A percentile compares a stretch with the other conserved stretches of the same genome.
phyloP scores from a whole-genome alignment of 35 echinoderm and acorn worm species.

The Amphiura filiformis region DNA sequence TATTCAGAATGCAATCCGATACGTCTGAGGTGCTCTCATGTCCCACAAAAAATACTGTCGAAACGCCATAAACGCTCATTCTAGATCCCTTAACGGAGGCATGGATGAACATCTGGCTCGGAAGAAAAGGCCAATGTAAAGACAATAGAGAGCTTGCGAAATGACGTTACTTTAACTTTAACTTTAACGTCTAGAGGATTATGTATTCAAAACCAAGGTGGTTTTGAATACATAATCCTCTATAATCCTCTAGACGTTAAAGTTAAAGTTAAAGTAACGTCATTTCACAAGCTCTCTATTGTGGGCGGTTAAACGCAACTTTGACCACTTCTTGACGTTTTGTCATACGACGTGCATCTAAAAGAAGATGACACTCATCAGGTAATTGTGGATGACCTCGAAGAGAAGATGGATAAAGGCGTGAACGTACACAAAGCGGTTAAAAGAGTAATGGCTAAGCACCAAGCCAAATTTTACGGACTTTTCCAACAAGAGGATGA shows the following conservation, averaged over 20 bases:
- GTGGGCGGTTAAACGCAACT: slow-evolving; percentile 6
- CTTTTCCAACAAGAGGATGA: slow-evolving; percentile 1
- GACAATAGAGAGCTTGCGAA: too few species aligned
- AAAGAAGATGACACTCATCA: neutral
- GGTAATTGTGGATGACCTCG: neutral
- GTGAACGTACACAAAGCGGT: neutral
- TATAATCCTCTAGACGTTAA: too few species aligned
- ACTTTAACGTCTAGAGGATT: too few species aligned
- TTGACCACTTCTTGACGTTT: neutral
- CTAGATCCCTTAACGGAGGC: neutral
- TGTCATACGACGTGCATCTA: neutral
- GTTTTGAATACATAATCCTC: too few species aligned
- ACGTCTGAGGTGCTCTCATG: too few species aligned
- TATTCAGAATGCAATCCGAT: too few species aligned
- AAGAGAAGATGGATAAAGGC: neutral
- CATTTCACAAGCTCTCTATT: too few species aligned
- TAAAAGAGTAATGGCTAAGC: neutral
- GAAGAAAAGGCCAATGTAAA: slow-evolving; percentile 12
- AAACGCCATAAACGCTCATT: too few species aligned
- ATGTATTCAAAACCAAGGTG: too few species aligned
- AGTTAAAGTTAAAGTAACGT: too few species aligned
- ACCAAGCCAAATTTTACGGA: slow-evolving; percentile 17
- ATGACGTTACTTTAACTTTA: too few species aligned
- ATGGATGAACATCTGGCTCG: neutral
- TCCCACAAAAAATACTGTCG: too few species aligned